Percentiles rank a stretch among this genome's conserved stretches.
phyloP scores from a whole-genome alignment of 2,888 invertebrate species.

The Hybos culiciformis region DNA sequence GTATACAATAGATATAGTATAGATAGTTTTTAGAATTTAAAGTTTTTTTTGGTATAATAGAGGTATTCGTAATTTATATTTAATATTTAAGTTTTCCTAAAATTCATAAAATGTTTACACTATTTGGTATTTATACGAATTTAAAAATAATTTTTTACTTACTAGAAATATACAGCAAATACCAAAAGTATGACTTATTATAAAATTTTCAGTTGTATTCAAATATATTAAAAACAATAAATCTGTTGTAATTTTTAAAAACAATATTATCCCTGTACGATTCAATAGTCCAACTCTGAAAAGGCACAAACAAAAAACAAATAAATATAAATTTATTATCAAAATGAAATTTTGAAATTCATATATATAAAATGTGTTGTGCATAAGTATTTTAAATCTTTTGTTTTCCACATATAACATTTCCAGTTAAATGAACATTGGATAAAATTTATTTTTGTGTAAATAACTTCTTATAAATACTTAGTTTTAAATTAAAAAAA shows the following conservation, averaged over 20 bases:
- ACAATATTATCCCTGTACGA: conserved; percentile 45
- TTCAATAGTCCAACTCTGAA: conserved; percentile 47
- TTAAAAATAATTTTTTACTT: too few species aligned
- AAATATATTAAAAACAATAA: conserved; percentile 50
- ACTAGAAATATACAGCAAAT: conserved; percentile 44
- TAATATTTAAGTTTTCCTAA: too few species aligned
- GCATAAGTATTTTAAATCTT: background rate
- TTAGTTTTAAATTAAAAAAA: too few species aligned
- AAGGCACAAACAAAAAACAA: conserved; percentile 13
- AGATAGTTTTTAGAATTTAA: too few species aligned
- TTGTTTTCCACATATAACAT: background rate
- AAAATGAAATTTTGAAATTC: background rate
- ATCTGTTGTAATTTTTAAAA: conserved; percentile 44
- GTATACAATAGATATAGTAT: too few species aligned
- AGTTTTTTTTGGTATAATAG: too few species aligned
- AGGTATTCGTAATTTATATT: too few species aligned
- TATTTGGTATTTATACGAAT: too few species aligned
- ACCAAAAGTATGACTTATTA: conserved; percentile 46
- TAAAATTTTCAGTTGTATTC: conserved; percentile 43
- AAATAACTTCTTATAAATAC: too few species aligned
- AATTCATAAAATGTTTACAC: too few species aligned
- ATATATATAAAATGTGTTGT: background rate
- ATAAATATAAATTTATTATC: conserved; percentile 5
- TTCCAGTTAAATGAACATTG: background rate
- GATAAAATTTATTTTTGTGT: conserved; percentile 9